Base-by-base conservation (phyloP, 2,888 invertebrate genomes). In the Zele albiditarsus region DNA sequence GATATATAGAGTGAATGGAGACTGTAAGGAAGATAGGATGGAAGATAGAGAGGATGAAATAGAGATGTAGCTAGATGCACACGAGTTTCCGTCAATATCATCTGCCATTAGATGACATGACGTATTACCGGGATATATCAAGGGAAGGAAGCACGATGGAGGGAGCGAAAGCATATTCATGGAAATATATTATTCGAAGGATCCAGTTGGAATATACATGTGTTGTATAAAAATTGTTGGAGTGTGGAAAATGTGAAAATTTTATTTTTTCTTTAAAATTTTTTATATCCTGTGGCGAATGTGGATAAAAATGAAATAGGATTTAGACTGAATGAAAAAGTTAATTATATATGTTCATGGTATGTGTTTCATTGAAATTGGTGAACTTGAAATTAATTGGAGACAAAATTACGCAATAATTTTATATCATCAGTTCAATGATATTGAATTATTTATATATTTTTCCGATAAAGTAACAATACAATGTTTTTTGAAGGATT, bases 71-170 rank as follows among this genome's bases (percentile, higher is more conserved):
- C 38, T n/a, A 23, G 57, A 60, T 60, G 28, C 60, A 60, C 60
- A 27, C 25, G 28, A 28, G 28, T n/a, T 60, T 63, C 63, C 63
- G 63, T 63, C 38, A 33, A 33, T 63, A 60, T 60, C 60, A 60
- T 60, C 60, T 60, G 27, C 60, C 28, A 60, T 33, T 63, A 33
- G 63, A 63, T 63, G 33, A 33, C 20, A 63, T 63, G 63, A 63
- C 20, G 20, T 33, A 63, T 63, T 38, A 63, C 28, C 62, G n/a
- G 31, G 46, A 46, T 53, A 53, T 53, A n/a, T n/a, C 8, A 5
- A 4, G 8, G 10, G 6, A 16, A 4, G n/a, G 8, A n/a, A n/a
- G 20, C 23, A 53, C 8, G n/a, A 38, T 12, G 8, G 8, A 53
- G 23, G 8, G 8, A 20, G 23, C 53, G 20, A 63, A 31, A 63